phyloP scores from a whole-genome alignment of 2,113 vertebrate genomes.

The Lophotis ruficrista region DNA sequence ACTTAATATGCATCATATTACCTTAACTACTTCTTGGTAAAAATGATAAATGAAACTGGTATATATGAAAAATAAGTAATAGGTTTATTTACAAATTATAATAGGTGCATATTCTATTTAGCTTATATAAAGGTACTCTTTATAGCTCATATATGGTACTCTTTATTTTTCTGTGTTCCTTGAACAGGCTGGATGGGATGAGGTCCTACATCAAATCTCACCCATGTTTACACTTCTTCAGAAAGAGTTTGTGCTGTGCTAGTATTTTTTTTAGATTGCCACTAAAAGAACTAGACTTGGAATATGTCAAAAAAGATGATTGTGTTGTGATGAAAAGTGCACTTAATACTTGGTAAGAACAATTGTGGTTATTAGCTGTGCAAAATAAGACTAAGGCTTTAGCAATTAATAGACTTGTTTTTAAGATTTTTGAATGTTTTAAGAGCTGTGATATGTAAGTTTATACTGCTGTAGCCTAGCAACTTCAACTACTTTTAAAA shows the following conservation, averaged over 20 bases:
- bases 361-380: not conserved
- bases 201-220: not conserved
- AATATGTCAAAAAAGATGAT: not conserved
- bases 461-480: conserved; percentile 23
- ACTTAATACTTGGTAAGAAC: not conserved
- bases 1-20: not conserved
- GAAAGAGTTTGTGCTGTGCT: not conserved
- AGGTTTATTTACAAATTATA: not conserved
- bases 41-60: not conserved
- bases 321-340: not conserved
- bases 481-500: not conserved
- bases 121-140: not conserved
- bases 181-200: not conserved
- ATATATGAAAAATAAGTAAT: not conserved
- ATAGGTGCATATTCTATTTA: not conserved
- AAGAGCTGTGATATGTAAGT: not conserved
- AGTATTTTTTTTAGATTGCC: not conserved
- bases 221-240: not conserved
- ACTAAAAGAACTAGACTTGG: not conserved
- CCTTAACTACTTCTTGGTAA: not conserved
- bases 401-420: not conserved
- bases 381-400: not conserved
- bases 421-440: not conserved
- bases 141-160: not conserved
- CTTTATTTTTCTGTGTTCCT: not conserved